Percentiles rank a stretch among this genome's conserved stretches.
Evolutionary conservation across 2,797 vertebrate species (phyloP).

Genomic region (Xiphophorus birchmanni): DNA sequence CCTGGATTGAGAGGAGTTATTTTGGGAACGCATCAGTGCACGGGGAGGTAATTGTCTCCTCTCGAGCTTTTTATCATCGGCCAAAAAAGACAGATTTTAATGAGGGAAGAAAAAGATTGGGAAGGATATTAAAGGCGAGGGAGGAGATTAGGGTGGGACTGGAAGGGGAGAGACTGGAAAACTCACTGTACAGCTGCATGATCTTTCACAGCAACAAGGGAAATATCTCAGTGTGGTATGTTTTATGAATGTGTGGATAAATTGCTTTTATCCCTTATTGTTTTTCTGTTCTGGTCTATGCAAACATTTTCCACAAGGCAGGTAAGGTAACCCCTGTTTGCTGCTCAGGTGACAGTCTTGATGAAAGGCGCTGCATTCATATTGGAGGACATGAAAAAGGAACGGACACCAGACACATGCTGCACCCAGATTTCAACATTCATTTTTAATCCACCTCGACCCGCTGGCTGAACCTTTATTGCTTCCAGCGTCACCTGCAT

Average conservation of each 20-base stretch:
- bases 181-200: not conserved
- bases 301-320: conserved; percentile 53
- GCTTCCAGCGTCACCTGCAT: conserved; percentile 25
- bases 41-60: conserved; percentile 73
- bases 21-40: conserved; percentile 73
- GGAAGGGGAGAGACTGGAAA: not conserved
- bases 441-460: conserved; percentile 70
- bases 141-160: not conserved
- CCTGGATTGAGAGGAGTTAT: conserved; percentile 78
- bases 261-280: not conserved
- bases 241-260: conserved; percentile 6
- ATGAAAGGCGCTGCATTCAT: conserved; percentile 62
- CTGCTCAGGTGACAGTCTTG: conserved; percentile 56
- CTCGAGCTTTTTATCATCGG: conserved; percentile 69
- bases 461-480: conserved; percentile 9
- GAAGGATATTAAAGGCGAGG: not conserved
- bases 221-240: not conserved
- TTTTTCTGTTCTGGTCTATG: conserved; percentile 25
- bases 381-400: conserved; percentile 33
- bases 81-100: conserved; percentile 50
- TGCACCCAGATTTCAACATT: conserved; percentile 56
- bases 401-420: conserved; percentile 51
- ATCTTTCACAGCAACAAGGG: not conserved
- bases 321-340: conserved; percentile 56
- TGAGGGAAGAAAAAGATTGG: conserved; percentile 28